A percentile compares a stretch with the other conserved stretches of the same genome.
These are phyloP conservation scores for Ammodytes dubius DNA, from an alignment of 2,113 vertebrate species.

Conservation along the genomic window DNA sequence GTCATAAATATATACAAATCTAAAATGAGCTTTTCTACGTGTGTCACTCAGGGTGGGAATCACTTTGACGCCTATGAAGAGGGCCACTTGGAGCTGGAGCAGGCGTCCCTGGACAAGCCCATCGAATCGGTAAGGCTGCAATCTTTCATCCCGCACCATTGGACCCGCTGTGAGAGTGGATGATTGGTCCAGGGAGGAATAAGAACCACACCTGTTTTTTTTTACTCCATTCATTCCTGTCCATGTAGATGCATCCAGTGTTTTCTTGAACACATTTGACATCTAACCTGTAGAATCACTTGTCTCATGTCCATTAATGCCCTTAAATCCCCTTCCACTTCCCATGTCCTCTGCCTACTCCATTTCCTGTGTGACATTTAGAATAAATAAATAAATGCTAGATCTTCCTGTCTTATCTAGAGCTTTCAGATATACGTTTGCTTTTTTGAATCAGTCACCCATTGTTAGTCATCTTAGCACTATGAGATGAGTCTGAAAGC, in stretches of 20 bases:
- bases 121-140: constrained; percentile 98
- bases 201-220: constrained; percentile 72
- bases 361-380: constrained; percentile 75
- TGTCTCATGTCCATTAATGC: constrained; percentile 73
- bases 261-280: constrained; percentile 66
- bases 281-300: constrained; percentile 74
- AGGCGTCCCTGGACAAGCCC: constrained; percentile 98
- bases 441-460: constrained; percentile 56
- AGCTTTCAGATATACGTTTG: constrained; percentile 52
- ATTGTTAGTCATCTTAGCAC: constrained; percentile 67
- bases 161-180: constrained; percentile 85
- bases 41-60: constrained; percentile 93
- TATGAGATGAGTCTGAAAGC: constrained; percentile 51
- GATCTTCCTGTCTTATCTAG: constrained; percentile 62
- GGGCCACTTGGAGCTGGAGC: constrained; percentile 98
- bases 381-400: constrained; percentile 59
- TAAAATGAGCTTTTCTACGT: constrained; percentile 29
- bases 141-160: constrained; percentile 71
- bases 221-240: constrained; percentile 67
- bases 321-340: constrained; percentile 57
- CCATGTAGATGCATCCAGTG: constrained; percentile 73
- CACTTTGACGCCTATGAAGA: constrained; percentile 99
- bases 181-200: constrained; percentile 86
- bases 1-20: not conserved
- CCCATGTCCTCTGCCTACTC: constrained; percentile 69